Conservation (phyloP, 2,113 vertebrate genomes). For the Halichoerus grypus region DNA sequence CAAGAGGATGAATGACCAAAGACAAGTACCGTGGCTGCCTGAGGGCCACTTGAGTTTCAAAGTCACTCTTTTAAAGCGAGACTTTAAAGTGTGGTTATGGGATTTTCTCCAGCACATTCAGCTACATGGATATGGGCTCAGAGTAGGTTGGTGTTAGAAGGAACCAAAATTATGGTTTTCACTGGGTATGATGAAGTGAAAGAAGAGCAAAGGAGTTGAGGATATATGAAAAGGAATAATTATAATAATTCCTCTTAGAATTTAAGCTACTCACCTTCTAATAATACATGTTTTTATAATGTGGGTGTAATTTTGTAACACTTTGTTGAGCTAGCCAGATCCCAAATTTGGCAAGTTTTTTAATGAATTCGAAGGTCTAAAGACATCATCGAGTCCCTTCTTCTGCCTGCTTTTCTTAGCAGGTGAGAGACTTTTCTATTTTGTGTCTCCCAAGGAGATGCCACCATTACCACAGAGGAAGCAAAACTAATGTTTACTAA, state of each 20-base stretch:
- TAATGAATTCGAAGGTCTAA: neutral
- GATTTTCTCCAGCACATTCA: neutral
- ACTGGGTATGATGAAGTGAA: neutral
- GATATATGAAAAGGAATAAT: neutral
- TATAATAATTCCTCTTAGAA: neutral
- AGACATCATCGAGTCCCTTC: neutral
- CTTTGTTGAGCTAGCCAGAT: neutral
- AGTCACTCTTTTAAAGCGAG: neutral
- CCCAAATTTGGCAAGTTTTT: neutral
- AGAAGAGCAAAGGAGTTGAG: neutral
- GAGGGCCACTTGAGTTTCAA: neutral
- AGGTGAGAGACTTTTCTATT: neutral
- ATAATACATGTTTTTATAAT: neutral
- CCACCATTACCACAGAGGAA: neutral
- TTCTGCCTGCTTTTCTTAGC: neutral
- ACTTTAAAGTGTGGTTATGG: neutral
- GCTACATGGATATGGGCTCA: neutral
- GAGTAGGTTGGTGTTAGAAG: neutral
- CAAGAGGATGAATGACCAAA: neutral
- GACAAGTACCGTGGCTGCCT: neutral
- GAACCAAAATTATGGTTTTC: neutral
- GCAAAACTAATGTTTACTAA: neutral
- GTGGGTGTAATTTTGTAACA: neutral
- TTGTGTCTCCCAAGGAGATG: neutral
- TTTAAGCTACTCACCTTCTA: neutral